Percentiles rank a stretch among this genome's conserved stretches.
These are phyloP conservation scores for Chondrilla cf. caribensis DNA, from an alignment of 37 sponge, comb jelly and placozoan genomes.

Conservation along the genomic window DNA sequence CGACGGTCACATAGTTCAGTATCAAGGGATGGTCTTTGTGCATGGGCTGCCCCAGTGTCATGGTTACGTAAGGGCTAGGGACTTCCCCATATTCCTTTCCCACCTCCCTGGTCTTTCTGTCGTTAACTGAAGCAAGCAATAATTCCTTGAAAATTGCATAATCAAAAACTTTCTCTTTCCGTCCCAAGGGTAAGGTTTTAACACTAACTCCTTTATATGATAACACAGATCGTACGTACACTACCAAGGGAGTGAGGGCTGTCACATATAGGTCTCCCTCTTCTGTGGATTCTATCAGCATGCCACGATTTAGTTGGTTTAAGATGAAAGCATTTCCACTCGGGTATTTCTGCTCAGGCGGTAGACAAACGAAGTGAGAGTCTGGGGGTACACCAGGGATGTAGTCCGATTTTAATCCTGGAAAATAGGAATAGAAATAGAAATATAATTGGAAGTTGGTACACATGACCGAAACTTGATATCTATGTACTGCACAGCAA, in stretches of 20 bases:
- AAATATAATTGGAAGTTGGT: too few species aligned
- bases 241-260: constrained; percentile 37
- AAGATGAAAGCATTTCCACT: constrained; percentile 28
- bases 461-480: too few species aligned
- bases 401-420: neutral
- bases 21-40: neutral
- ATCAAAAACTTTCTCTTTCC: constrained; percentile 56
- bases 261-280: constrained; percentile 47
- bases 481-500: too few species aligned
- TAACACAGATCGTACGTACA: constrained; percentile 7
- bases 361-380: neutral
- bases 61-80: constrained; percentile 54
- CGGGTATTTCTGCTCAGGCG: neutral
- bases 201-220: neutral
- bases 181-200: constrained; percentile 30
- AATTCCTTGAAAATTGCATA: constrained; percentile 27
- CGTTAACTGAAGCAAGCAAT: neutral
- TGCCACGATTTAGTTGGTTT: constrained; percentile 45
- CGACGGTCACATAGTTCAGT: constrained; percentile 14
- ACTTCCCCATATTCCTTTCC: constrained; percentile 24
- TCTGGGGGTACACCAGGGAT: neutral
- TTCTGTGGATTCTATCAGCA: constrained; percentile 35
- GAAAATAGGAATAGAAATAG: neutral
- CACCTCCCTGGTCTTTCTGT: constrained; percentile 17
- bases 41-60: constrained; percentile 75